Conservation (phyloP, 2,888 invertebrate genomes). For the Tigriopus californicus region DNA sequence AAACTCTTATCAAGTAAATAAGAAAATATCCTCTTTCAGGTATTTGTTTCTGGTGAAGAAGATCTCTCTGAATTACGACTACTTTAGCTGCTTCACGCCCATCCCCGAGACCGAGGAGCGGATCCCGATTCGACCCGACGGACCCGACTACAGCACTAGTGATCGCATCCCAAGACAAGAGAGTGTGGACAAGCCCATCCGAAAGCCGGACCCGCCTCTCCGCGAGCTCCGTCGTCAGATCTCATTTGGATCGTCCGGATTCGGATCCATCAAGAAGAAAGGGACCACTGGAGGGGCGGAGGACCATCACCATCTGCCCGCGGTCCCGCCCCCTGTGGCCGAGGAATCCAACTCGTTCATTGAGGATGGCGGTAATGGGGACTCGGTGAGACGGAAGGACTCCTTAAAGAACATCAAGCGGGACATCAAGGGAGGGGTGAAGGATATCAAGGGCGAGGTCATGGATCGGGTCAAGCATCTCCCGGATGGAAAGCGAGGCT, state of each 20-base stretch:
- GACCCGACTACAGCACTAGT: too few species aligned
- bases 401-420: background rate
- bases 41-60: too few species aligned
- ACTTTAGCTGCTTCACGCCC: too few species aligned
- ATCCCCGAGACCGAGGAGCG: too few species aligned
- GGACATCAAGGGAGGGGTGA: background rate
- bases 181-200: background rate
- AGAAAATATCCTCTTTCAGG: too few species aligned
- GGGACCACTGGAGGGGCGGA: background rate
- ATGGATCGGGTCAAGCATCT: background rate
- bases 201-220: background rate
- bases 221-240: background rate
- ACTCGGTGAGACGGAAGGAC: background rate
- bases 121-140: too few species aligned
- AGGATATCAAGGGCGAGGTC: constrained; percentile 9
- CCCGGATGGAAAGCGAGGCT: constrained; percentile 11
- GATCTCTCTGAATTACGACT: too few species aligned
- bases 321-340: too few species aligned
- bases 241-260: constrained; percentile 1
- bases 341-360: background rate
- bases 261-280: constrained; percentile 1
- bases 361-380: background rate
- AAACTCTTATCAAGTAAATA: too few species aligned
- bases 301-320: too few species aligned
- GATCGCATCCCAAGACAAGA: too few species aligned